phyloP scores from a whole-genome alignment of 2,797 vertebrate species.

The Acanthurus leucopareius region DNA sequence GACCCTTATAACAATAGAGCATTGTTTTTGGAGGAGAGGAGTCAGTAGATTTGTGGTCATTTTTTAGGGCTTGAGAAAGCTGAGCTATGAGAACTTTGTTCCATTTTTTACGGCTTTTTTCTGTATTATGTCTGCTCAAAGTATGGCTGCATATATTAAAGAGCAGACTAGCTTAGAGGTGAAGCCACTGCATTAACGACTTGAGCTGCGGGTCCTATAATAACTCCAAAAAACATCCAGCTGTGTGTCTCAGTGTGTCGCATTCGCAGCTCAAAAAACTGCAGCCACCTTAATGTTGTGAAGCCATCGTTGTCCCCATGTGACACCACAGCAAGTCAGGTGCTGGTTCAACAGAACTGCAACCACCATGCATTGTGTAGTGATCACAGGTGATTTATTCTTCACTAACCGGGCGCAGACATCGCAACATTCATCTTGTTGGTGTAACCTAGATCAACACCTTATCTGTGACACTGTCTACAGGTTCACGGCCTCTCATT shows the following conservation, averaged over 20 bases:
- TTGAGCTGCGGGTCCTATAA: conserved; percentile 38
- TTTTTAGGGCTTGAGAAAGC: conserved; percentile 43
- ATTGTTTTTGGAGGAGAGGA: conserved; percentile 70
- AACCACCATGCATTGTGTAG: conserved; percentile 57
- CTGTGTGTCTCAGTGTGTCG: conserved; percentile 34
- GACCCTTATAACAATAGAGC: conserved; percentile 69
- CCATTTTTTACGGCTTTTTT: conserved; percentile 41
- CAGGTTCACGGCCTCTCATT: conserved; percentile 56
- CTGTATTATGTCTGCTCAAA: conserved; percentile 37
- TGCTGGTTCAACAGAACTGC: conserved; percentile 51
- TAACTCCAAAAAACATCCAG: conserved; percentile 50
- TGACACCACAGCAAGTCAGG: conserved; percentile 45
- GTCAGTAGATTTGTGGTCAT: conserved; percentile 29
- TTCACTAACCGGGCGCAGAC: conserved; percentile 34
- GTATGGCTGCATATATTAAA: conserved; percentile 43
- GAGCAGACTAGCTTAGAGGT: conserved; percentile 7
- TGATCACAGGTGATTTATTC: conserved; percentile 67
- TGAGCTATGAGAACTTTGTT: conserved; percentile 52
- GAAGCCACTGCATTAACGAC: conserved; percentile 23
- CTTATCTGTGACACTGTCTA: conserved; percentile 52
- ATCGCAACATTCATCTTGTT: conserved; percentile 68
- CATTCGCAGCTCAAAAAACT: conserved; percentile 47
- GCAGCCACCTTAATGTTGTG: conserved; percentile 57
- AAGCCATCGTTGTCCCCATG: conserved; percentile 38
- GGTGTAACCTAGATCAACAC: conserved; percentile 58